A percentile compares a stretch with the other conserved stretches of the same genome.
Evolutionary conservation across 1,140 invertebrate genomes (phyloP).

Genomic region (Lasaia peninsularis): DNA sequence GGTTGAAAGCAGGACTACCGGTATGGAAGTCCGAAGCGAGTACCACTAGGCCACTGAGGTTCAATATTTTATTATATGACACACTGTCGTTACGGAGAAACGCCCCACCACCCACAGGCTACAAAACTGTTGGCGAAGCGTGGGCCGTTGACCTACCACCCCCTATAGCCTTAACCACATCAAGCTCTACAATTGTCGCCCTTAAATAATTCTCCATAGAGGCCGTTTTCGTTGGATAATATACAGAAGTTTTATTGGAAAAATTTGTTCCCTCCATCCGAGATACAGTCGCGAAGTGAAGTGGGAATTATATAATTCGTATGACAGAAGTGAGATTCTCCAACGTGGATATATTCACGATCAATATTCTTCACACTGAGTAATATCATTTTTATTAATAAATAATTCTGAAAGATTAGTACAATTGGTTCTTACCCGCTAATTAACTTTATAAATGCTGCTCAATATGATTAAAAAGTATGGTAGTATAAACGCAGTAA

Average conservation of each 20-base stretch:
- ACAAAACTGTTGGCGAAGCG: slow-evolving; percentile 29
- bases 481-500: no score
- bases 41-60: no score
- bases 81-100: slow-evolving; percentile 31
- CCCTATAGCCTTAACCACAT: slow-evolving; percentile 35
- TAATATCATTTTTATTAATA: no score
- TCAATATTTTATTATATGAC: slow-evolving; percentile 42
- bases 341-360: slow-evolving; percentile 13
- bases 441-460: no score
- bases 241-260: slow-evolving; percentile 51
- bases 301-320: slow-evolving; percentile 51
- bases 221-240: slow-evolving; percentile 29
- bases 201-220: slow-evolving; percentile 41
- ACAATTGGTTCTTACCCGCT: no score
- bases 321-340: slow-evolving; percentile 31
- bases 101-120: slow-evolving; percentile 32
- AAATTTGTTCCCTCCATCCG: slow-evolving; percentile 55
- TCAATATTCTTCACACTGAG: slow-evolving; percentile 12
- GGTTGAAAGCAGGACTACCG: no score
- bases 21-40: no score
- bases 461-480: no score
- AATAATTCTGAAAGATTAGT: no score
- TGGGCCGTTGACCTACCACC: slow-evolving; percentile 56
- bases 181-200: slow-evolving; percentile 42
- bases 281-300: slow-evolving; percentile 52